Evolutionary conservation across 2,797 vertebrate species (phyloP), one percentile per base, ranked within the genome.

Genomic region (Cossypha heuglini): DNA sequence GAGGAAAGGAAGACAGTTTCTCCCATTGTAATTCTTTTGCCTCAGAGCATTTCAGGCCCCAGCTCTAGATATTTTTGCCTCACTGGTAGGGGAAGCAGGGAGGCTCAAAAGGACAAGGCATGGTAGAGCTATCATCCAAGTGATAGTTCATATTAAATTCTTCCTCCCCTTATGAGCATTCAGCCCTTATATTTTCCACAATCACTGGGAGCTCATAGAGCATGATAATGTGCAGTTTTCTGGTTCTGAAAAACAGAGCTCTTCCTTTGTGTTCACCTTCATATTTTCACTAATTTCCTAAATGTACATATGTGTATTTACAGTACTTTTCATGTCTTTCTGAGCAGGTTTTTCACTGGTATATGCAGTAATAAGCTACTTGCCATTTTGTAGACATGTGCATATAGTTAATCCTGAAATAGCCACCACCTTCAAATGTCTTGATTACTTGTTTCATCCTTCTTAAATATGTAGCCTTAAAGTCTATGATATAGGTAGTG

Each of bases 211-310:
- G 29, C 8, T 77, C 31, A 21, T 8, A 42, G 16, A 59, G 3
- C 3, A 1, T 16, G 7, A 26, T 43, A 55, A 38, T 49, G 0
- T 0, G 0, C 10, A 37, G 31, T 62, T 84, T 88, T 82, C 45
- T 48, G 43, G 16, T 78, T 81, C 37, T 72, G 33, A 84, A 28
- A 11, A 49, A 19, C 9, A n/a, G 7, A 17, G 21, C 9, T 77
- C 16, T 64, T 68, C 37, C 25, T 80, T 67, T 40, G 10, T 63
- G 26, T 35, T 88, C 40, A n/a, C 26, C 19, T 73, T 85, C 6
- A 1, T 42, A 35, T 74, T 55, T 89, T 73, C 52, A 38, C 16
- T 49, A 7, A 20, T 12, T 61, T 71, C 25, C 19, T 80, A 13
- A 40, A 28, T 6, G 13, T 26, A 31, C 5, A 1, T 59, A 5